Conservation (phyloP, 64 coral and sea anemone species). For the Dendronephthya gigantea region DNA sequence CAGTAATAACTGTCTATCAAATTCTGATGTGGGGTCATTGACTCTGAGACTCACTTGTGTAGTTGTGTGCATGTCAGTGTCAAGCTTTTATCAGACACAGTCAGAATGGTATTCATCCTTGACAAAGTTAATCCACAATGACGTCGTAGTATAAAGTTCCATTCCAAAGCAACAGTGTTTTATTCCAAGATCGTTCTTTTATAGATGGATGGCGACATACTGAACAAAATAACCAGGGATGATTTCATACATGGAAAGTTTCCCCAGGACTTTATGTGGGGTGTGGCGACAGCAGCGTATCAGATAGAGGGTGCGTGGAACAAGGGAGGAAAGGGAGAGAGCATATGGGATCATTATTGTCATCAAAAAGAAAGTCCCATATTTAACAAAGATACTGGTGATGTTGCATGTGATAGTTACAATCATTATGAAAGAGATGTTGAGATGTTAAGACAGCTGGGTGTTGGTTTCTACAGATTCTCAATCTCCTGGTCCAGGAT, state of each 20-base stretch:
- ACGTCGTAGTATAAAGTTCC: too few relatives aligned
- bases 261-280: neutral
- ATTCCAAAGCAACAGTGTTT: too few relatives aligned
- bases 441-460: neutral
- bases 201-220: neutral
- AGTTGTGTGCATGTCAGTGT: too few relatives aligned
- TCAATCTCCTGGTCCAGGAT: slow-evolving; percentile 16
- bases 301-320: slow-evolving; percentile 12
- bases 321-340: neutral
- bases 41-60: too few relatives aligned
- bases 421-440: neutral
- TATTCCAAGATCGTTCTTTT: too few relatives aligned
- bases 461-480: neutral
- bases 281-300: neutral
- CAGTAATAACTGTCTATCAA: too few relatives aligned
- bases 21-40: too few relatives aligned
- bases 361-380: neutral
- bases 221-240: neutral
- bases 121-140: too few relatives aligned
- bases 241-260: slow-evolving; percentile 11
- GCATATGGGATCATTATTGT: slow-evolving; percentile 17
- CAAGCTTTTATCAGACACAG: too few relatives aligned
- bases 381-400: neutral
- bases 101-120: too few relatives aligned
- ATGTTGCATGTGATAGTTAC: slow-evolving; percentile 22